Evolutionary conservation across 2,797 vertebrate species (phyloP).

Genomic region (Perodicticus potto): DNA sequence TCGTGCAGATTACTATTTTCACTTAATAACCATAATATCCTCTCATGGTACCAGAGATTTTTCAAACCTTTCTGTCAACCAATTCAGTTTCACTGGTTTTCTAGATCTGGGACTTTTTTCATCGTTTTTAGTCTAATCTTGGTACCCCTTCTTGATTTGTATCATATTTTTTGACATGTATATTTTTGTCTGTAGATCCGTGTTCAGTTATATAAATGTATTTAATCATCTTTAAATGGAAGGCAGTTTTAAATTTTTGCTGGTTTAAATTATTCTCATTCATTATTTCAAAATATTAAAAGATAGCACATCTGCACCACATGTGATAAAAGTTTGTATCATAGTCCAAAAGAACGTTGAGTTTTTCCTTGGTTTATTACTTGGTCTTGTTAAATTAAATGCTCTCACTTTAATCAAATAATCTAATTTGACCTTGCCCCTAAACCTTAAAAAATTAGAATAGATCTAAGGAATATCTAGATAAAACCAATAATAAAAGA

Average conservation of each 20-base stretch:
- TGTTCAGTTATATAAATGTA: not conserved
- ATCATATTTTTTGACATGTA: not conserved
- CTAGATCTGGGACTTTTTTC: not conserved
- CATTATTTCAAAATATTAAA: not conserved
- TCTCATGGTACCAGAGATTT: not conserved
- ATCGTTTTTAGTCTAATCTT: not conserved
- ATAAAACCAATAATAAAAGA: slow-evolving; percentile 20
- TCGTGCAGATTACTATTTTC: not conserved
- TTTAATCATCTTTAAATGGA: not conserved
- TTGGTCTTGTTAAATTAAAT: slow-evolving; percentile 38
- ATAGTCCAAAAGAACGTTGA: not conserved
- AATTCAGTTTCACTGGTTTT: not conserved
- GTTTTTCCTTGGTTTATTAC: not conserved
- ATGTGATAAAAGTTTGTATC: not conserved
- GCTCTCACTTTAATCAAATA: not conserved
- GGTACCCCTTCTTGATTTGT: not conserved
- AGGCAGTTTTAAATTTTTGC: slow-evolving; percentile 26
- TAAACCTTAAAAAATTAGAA: slow-evolving; percentile 1
- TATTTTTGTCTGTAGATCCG: not conserved
- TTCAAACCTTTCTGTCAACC: not conserved
- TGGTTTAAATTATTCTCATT: slow-evolving; percentile 12
- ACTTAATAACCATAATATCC: not conserved
- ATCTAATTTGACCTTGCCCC: not conserved
- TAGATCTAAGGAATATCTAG: not conserved
- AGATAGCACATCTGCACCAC: not conserved